Conservation (phyloP, 2,113 vertebrate species). For the Ciconia stormi region DNA sequence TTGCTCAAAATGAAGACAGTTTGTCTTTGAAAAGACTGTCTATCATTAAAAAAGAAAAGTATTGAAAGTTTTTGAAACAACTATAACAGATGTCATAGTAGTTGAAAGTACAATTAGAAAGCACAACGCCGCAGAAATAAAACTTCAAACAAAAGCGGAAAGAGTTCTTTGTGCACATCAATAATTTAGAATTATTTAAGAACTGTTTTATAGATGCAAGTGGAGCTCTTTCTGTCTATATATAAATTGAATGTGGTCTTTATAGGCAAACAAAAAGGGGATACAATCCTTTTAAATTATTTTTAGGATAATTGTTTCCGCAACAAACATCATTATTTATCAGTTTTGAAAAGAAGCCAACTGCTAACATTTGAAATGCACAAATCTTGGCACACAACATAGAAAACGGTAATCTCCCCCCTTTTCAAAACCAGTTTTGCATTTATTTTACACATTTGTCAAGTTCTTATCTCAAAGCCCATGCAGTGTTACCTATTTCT, state of each 20-base stretch:
- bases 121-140: conserved; percentile 53
- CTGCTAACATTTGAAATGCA: conserved; percentile 58
- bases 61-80: conserved; percentile 66
- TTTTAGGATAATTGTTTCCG: conserved; percentile 69
- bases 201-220: conserved; percentile 62
- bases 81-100: conserved; percentile 64
- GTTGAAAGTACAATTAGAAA: conserved; percentile 70
- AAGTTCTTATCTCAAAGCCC: conserved; percentile 62
- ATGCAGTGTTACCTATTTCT: conserved; percentile 8
- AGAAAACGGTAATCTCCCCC: conserved; percentile 41
- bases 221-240: conserved; percentile 36
- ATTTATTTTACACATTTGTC: conserved; percentile 56
- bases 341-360: conserved; percentile 65
- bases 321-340: conserved; percentile 70
- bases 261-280: conserved; percentile 65
- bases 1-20: conserved; percentile 56
- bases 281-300: conserved; percentile 61
- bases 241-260: conserved; percentile 60
- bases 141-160: conserved; percentile 62
- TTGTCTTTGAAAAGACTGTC: conserved; percentile 51
- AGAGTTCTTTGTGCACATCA: conserved; percentile 49
- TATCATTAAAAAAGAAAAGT: conserved; percentile 56
- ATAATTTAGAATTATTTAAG: conserved; percentile 64
- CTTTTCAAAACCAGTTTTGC: conserved; percentile 41
- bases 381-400: conserved; percentile 42